Percentiles rank a stretch among this genome's conserved stretches.
Evolutionary conservation across 2,113 vertebrate genomes (phyloP).

Genomic region (Leucosticte australis): DNA sequence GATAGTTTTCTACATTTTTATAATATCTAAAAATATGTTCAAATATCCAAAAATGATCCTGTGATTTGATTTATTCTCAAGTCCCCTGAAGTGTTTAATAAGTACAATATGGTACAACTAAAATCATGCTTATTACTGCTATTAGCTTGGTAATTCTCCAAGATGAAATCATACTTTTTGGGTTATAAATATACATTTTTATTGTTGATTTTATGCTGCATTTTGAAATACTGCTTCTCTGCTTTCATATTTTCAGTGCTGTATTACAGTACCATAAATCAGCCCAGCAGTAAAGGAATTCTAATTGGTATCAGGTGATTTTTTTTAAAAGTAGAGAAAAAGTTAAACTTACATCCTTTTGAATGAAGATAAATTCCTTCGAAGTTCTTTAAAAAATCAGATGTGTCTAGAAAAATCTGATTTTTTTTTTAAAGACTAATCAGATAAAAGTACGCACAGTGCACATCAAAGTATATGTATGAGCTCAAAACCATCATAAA

Average conservation of each 20-base stretch:
- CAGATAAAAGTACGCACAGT: constrained; percentile 44
- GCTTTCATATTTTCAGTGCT: constrained; percentile 84
- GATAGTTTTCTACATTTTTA: constrained; percentile 79
- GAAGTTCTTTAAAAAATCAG: constrained; percentile 40
- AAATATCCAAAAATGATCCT: constrained; percentile 80
- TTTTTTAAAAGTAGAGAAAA: constrained; percentile 51
- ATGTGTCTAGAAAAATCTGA: constrained; percentile 53
- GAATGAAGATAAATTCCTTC: constrained; percentile 60
- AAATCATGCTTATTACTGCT: constrained; percentile 83
- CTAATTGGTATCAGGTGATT: constrained; percentile 86
- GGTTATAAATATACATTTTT: constrained; percentile 88
- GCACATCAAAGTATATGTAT: constrained; percentile 28
- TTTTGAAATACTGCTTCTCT: constrained; percentile 87
- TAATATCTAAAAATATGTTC: constrained; percentile 79
- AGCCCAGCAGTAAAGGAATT: constrained; percentile 76
- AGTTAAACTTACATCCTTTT: constrained; percentile 65
- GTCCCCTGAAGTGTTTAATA: constrained; percentile 83
- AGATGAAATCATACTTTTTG: constrained; percentile 87
- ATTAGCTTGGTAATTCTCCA: constrained; percentile 86
- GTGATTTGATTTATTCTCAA: constrained; percentile 84
- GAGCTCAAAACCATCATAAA: constrained; percentile 8
- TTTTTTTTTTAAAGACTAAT: constrained; percentile 63
- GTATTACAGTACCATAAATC: constrained; percentile 84
- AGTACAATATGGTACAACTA: constrained; percentile 83
- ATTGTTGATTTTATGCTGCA: constrained; percentile 85